phyloP scores from a whole-genome alignment of 2,888 invertebrate species.

The Meta bourneti region DNA sequence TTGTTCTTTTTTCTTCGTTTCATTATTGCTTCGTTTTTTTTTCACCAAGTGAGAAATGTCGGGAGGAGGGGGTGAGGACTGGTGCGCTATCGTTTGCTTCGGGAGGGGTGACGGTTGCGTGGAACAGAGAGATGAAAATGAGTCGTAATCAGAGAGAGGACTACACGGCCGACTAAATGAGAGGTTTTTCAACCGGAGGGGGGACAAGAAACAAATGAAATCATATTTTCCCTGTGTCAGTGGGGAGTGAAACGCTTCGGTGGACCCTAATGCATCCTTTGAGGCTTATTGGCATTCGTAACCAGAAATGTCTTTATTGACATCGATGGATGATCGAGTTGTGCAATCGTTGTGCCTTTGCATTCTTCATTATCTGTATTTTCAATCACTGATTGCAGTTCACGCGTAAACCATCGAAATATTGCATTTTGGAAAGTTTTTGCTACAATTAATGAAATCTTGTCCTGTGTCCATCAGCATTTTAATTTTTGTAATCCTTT shows the following conservation, averaged over 20 bases:
- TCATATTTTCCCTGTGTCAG: background rate
- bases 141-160: constrained; percentile 73
- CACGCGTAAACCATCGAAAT: too few relatives aligned
- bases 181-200: constrained; percentile 6
- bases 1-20: constrained; percentile 31
- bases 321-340: background rate
- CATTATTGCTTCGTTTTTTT: constrained; percentile 52
- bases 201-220: constrained; percentile 33
- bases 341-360: background rate
- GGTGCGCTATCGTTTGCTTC: background rate
- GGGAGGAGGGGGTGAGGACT: background rate
- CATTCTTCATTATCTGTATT: background rate
- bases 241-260: background rate
- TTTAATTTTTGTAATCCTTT: too few relatives aligned
- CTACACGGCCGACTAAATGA: constrained; percentile 18
- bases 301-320: background rate
- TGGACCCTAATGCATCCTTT: background rate
- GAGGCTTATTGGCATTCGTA: background rate
- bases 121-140: constrained; percentile 67
- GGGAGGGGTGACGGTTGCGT: constrained; percentile 7
- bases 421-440: too few relatives aligned
- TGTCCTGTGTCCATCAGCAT: too few relatives aligned
- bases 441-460: too few relatives aligned
- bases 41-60: background rate
- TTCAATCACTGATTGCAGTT: background rate